Conservation (phyloP, 1,140 invertebrate genomes). For the Drosophila novamexicana region DNA sequence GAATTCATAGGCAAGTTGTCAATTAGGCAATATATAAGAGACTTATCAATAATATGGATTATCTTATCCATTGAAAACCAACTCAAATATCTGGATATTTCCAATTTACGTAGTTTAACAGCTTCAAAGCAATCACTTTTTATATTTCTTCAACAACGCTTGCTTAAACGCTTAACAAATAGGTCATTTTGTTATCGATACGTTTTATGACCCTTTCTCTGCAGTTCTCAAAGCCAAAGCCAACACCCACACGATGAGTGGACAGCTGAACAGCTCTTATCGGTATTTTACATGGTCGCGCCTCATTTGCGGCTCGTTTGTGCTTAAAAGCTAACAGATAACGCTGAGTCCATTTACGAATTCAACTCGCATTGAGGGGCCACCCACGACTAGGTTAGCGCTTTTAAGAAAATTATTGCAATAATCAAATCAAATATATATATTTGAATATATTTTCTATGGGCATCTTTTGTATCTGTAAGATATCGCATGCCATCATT, state of each 20-base stretch:
- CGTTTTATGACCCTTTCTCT: constrained; percentile 10
- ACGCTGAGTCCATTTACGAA: constrained; percentile 12
- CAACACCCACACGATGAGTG: constrained; percentile 13
- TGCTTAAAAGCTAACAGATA: constrained; percentile 6
- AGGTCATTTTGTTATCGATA: constrained; percentile 12
- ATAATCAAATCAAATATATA: constrained; percentile 28
- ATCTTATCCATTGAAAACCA: background rate
- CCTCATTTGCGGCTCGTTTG: constrained; percentile 34
- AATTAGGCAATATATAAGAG: too few species aligned
- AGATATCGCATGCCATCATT: constrained; percentile 29
- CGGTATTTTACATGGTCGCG: constrained; percentile 22
- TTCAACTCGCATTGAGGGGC: constrained; percentile 1
- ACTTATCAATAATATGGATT: too few species aligned
- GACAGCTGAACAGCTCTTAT: constrained; percentile 6
- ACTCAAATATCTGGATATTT: background rate
- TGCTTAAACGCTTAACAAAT: constrained; percentile 10
- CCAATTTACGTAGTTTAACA: background rate
- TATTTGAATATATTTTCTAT: constrained; percentile 1
- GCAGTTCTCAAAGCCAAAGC: constrained; percentile 2
- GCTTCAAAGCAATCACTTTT: background rate
- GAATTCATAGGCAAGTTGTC: too few species aligned
- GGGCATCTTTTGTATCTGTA: constrained; percentile 4
- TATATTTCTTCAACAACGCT: background rate
- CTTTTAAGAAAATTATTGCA: constrained; percentile 28
- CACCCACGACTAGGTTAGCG: constrained; percentile 28